These are phyloP conservation scores for Pelobates fuscus DNA, from an alignment of 2,113 vertebrate species.

Conservation along the genomic window DNA sequence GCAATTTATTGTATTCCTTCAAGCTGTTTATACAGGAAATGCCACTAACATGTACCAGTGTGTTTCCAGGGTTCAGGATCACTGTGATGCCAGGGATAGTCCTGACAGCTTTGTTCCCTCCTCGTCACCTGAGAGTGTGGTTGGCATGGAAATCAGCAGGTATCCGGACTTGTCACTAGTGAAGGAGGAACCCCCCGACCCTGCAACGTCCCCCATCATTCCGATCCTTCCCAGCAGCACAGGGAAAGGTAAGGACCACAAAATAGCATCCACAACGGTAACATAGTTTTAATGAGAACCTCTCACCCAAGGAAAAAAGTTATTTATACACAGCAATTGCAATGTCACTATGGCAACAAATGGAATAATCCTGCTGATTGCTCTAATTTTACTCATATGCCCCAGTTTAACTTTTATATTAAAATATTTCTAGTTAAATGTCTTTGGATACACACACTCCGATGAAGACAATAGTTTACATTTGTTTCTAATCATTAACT, in stretches of 20 bases:
- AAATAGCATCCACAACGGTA: constrained; percentile 39
- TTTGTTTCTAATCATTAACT: neutral
- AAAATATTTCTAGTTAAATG: no score
- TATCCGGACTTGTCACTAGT: constrained; percentile 89
- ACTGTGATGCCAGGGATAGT: constrained; percentile 76
- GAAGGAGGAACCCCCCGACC: constrained; percentile 88
- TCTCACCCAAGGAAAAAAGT: no score
- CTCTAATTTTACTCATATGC: no score
- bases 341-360: no score
- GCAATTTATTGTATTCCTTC: no score
- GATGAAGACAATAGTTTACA: no score
- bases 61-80: constrained; percentile 77
- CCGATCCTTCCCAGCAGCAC: constrained; percentile 83
- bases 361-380: no score
- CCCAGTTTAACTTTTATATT: no score
- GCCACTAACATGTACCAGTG: neutral
- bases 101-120: constrained; percentile 90
- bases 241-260: constrained; percentile 81
- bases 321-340: no score
- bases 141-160: constrained; percentile 84
- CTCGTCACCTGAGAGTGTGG: constrained; percentile 91
- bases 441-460: no score
- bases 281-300: no score
- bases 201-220: constrained; percentile 86
- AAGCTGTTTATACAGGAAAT: no score